Conservation (phyloP, 2,113 vertebrate species). For the Morone chrysops region DNA sequence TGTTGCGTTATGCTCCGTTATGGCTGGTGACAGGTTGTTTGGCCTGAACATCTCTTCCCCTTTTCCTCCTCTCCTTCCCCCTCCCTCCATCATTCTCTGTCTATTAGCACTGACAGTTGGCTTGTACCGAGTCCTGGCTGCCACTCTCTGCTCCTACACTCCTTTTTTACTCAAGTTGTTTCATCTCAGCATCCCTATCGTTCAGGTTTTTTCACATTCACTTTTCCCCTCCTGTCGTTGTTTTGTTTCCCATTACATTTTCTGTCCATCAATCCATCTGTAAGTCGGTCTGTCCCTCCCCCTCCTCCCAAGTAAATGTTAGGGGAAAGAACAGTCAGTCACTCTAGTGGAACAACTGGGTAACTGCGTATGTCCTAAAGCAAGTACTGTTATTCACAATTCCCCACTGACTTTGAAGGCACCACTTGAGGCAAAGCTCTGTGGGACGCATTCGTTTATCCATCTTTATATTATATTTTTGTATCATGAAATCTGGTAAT, state of each 20-base stretch:
- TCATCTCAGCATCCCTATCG: conserved; percentile 12
- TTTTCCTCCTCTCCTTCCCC: not conserved
- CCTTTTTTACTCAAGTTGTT: conserved; percentile 13
- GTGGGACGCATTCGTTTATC: not conserved
- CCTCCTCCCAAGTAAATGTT: not conserved
- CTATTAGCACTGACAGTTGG: conserved; percentile 69
- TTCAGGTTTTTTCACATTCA: accelerated
- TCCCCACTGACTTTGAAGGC: not conserved
- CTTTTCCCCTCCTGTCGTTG: not conserved
- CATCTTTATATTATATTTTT: not conserved
- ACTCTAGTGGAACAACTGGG: not conserved
- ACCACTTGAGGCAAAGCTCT: not conserved
- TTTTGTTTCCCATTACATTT: conserved; percentile 25
- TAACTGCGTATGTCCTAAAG: not conserved
- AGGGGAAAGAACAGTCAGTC: not conserved
- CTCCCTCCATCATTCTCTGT: conserved; percentile 41
- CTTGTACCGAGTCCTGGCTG: conserved; percentile 53
- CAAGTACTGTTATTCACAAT: not conserved
- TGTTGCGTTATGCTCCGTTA: conserved; percentile 34
- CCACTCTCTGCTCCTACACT: conserved; percentile 15
- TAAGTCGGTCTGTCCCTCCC: not conserved
- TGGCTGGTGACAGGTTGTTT: conserved; percentile 66
- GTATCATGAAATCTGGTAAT: not conserved
- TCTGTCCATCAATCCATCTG: conserved; percentile 6
- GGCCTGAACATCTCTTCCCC: conserved; percentile 51